These are phyloP conservation scores for Delphinapterus leucas DNA, from an alignment of 2,113 vertebrate species.

Conservation along the genomic window DNA sequence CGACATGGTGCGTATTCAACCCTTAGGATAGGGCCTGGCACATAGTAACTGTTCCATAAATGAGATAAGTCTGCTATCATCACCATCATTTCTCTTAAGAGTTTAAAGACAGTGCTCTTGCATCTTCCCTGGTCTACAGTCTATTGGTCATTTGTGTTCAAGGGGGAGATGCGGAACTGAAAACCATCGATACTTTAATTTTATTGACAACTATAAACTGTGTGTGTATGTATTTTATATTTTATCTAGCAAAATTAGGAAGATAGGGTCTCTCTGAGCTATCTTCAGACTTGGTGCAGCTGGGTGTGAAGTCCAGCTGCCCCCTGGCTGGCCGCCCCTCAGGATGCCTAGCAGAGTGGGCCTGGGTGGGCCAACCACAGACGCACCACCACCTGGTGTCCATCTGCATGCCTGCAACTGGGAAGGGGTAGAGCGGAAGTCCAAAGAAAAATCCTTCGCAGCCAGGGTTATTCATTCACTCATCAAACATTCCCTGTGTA, in stretches of 20 bases:
- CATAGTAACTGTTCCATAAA: background rate
- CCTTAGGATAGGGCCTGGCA: too few species aligned
- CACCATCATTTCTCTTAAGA: background rate
- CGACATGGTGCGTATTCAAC: background rate
- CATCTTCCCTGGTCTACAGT: background rate
- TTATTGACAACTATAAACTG: background rate
- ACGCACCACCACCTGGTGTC: background rate
- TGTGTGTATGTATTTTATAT: background rate
- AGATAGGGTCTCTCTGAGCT: background rate
- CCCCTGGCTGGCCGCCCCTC: background rate
- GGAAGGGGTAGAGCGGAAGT: background rate
- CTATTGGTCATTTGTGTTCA: background rate
- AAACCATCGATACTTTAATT: background rate
- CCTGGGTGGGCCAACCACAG: background rate
- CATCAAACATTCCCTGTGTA: background rate
- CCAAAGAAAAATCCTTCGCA: background rate
- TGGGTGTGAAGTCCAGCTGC: background rate
- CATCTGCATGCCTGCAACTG: rapidly evolving
- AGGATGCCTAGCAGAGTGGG: background rate
- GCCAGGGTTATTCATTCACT: background rate
- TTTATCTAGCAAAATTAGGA: background rate
- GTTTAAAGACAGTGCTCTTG: background rate
- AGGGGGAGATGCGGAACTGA: background rate
- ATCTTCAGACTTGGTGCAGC: background rate
- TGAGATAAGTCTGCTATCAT: background rate